Evolutionary conservation across 1,140 invertebrate genomes (phyloP).

Genomic region (Trigoniulus corallinus): DNA sequence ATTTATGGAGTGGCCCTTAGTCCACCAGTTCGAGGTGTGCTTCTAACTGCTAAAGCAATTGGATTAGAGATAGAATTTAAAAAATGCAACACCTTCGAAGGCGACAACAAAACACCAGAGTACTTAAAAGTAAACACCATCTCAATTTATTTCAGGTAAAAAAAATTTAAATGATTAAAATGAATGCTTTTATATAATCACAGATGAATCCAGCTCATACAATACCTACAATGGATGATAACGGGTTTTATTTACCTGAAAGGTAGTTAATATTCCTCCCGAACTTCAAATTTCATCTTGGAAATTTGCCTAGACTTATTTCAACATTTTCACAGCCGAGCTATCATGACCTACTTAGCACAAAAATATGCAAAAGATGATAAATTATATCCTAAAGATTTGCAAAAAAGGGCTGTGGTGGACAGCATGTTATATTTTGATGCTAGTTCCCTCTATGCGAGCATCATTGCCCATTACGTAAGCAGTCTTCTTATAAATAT

Average conservation of each 20-base stretch:
- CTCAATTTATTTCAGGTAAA: no score
- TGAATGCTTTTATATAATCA: no score
- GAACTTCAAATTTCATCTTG: not conserved
- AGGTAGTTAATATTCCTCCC: not conserved
- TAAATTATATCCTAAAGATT: conserved; percentile 47
- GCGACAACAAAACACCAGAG: not conserved
- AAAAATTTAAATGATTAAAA: no score
- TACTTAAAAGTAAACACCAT: conserved; percentile 1
- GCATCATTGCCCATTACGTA: not conserved
- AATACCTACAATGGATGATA: conserved; percentile 16
- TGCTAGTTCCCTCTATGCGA: conserved; percentile 24
- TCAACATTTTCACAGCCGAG: conserved; percentile 34
- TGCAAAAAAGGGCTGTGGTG: conserved; percentile 45
- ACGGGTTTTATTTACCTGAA: conserved; percentile 17
- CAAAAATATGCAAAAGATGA: conserved; percentile 51
- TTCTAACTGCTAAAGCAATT: conserved; percentile 36
- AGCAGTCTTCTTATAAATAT: not conserved
- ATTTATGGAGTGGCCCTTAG: conserved; percentile 8
- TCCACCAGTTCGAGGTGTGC: conserved; percentile 35
- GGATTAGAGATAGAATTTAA: conserved; percentile 31
- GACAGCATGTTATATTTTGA: conserved; percentile 60
- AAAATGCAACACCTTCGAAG: not conserved
- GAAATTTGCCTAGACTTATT: not conserved
- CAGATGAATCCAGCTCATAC: conserved; percentile 17
- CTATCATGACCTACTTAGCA: conserved; percentile 49